Base-by-base conservation (phyloP, 2,888 invertebrate species). In the Volucella inanis region DNA sequence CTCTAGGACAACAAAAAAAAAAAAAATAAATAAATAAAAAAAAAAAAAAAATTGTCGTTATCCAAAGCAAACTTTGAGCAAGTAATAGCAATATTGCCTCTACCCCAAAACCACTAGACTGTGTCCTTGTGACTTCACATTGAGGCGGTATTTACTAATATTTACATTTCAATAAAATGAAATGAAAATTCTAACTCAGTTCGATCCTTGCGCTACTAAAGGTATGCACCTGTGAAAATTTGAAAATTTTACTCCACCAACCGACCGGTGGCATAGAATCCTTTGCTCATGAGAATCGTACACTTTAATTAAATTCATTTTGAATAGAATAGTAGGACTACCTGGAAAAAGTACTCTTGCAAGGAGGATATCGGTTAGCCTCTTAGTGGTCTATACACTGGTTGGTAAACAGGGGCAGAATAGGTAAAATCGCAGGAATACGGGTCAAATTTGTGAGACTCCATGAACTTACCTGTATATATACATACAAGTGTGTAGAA, bases 231-330 rank as follows among this genome's bases (percentile, higher is more conserved):
- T 70, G 81, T 45, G 50, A 75, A 70, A 62, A 50, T 18, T 68
- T 55, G 18, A 22, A 22, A 22, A 31, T 31, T 31, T 31, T 31
- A 31, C 31, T 1, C 31, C 31, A 31, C 31, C 31, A 31, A 31
- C 0, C 6, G 4, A 31, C 31, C 14, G 39, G 39, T 18, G 15
- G 12, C 2, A 41, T 50, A 47, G 54, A 57, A 4, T 64, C 39
- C 65, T 47, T 81, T 68, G 64, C 52, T 67, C 62, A 70, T 41
- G 41, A 67, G 72, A 85, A 62, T 79, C 64, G 50, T 80, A 54
- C 67, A 68, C 68, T 85, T 85, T 85, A 85, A 85, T 85, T 85
- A 81, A 85, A 85, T 85, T 80, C 57, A n/a, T 77, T 72, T 52
- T 76, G 72, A 76, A 72, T 61, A 55, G 61, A 55, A 9, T 11